Percentiles rank a stretch among this genome's conserved stretches.
Conservation (phyloP, 2,113 vertebrate species). For the Nothoprocta pentlandii region DNA sequence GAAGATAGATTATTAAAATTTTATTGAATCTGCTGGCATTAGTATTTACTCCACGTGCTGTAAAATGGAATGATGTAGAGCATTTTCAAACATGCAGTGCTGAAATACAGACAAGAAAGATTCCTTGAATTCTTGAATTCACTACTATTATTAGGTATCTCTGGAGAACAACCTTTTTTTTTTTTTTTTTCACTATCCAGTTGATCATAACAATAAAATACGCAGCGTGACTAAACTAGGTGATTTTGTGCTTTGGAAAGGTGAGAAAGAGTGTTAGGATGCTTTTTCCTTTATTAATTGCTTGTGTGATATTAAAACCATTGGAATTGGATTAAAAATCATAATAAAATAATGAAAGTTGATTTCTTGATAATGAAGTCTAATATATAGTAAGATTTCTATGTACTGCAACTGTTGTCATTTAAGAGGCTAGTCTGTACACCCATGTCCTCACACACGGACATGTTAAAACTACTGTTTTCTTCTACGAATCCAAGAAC, state of each 20-base stretch:
- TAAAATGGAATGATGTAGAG: slow-evolving; percentile 21
- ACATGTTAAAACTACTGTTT: slow-evolving; percentile 26
- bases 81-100: slow-evolving; percentile 19
- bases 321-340: background rate
- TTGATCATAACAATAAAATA: slow-evolving; percentile 44
- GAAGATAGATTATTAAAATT: slow-evolving; percentile 24
- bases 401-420: background rate
- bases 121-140: slow-evolving; percentile 63
- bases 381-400: slow-evolving; percentile 4
- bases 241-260: background rate
- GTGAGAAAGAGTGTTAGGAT: background rate
- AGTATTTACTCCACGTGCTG: slow-evolving; percentile 7
- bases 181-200: background rate
- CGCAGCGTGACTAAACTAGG: background rate
- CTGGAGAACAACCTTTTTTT: slow-evolving; percentile 34
- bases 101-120: slow-evolving; percentile 42
- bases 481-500: slow-evolving; percentile 24
- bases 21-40: slow-evolving; percentile 7
- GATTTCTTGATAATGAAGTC: slow-evolving; percentile 10
- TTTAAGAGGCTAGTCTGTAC: background rate
- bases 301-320: background rate
- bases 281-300: background rate
- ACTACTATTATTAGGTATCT: slow-evolving; percentile 16
- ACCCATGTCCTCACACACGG: background rate
- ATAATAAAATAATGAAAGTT: background rate